Evolutionary conservation across 2,888 invertebrate genomes (phyloP).

Genomic region (Hecatera dysodea): DNA sequence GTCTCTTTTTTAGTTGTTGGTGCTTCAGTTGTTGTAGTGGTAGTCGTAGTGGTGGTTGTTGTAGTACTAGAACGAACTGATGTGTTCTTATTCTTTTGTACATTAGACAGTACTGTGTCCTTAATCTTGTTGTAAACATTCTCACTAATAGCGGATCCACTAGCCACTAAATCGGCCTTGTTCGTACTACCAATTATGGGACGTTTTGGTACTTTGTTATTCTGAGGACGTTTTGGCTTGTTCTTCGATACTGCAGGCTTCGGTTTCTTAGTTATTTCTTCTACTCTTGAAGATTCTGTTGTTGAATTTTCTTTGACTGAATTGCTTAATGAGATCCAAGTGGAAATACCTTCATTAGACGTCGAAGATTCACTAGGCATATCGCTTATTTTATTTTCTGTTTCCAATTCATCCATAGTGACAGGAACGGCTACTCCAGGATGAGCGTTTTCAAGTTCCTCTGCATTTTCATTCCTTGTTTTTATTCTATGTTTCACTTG

Average conservation of each 20-base stretch:
- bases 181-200: conserved; percentile 86
- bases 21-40: conserved; percentile 73
- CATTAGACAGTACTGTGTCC: conserved; percentile 90
- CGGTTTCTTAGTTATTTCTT: conserved; percentile 80
- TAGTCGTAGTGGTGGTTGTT: conserved; percentile 72
- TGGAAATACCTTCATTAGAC: conserved; percentile 93
- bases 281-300: conserved; percentile 84
- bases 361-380: conserved; percentile 84
- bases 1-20: conserved; percentile 77
- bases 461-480: conserved; percentile 82
- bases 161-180: conserved; percentile 87
- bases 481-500: conserved; percentile 87
- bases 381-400: conserved; percentile 86
- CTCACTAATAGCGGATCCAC: conserved; percentile 88
- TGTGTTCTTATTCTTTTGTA: conserved; percentile 87
- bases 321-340: conserved; percentile 94
- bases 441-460: conserved; percentile 89
- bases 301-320: conserved; percentile 80
- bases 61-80: conserved; percentile 72
- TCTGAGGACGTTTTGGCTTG: conserved; percentile 82
- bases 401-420: conserved; percentile 91
- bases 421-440: conserved; percentile 93
- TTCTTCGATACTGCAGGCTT: conserved; percentile 78
- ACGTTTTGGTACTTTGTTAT: conserved; percentile 80
- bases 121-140: conserved; percentile 91